Base-by-base conservation (phyloP, 2,113 vertebrate species). In the Hippopotamus amphibius region DNA sequence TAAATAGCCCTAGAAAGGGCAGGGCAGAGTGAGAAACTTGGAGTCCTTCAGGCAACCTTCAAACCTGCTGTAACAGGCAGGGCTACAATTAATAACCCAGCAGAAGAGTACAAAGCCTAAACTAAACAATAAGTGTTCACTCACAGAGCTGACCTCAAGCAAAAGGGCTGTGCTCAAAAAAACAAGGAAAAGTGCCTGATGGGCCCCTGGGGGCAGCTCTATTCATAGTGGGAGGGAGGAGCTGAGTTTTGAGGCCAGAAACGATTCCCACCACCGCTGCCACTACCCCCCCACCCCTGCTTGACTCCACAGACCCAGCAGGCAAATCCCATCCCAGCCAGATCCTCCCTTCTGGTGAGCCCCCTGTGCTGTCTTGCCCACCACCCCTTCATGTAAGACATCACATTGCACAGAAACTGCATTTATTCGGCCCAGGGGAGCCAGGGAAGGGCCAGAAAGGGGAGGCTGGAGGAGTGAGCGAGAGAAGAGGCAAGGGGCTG, bases 1-100 rank as follows among this genome's bases (percentile, higher is more conserved):
- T 66, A 16, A 21, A 19, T 68, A 30, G 65, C 59, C 71, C 90
- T 79, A 43, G 87, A 91, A 93, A 93, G 71, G 63, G 26, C 93
- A 80, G 65, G 76, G 69, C 59, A 50, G 55, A 24, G 9, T 22
- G 21, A 43, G 1, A 66, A 21, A 37, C 16, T 4, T 9, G 33
- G 81, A 65, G 53, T 48, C 83, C 63, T 46, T 41, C 17, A 21
- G 66, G 71, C 59, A 65, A 37, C 57, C 79, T 63, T 74, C 57
- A 77, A 26, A 69, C 50, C 65, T 66, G 65, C 37, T 30, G 37
- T 10, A 24, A 19, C 26, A 26, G 71, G 71, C 57, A 22, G 68
- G 48, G 21, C 59, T 13, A 37, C 13, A 26, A 33, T n/a, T 59
- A 66, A 50, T 61, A 43, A 28, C 12, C 16, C 50, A 87, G 77